Evolutionary conservation across 2,888 invertebrate genomes (phyloP), one percentile per base, ranked within the genome.

Genomic region (Harpalus rufipes): DNA sequence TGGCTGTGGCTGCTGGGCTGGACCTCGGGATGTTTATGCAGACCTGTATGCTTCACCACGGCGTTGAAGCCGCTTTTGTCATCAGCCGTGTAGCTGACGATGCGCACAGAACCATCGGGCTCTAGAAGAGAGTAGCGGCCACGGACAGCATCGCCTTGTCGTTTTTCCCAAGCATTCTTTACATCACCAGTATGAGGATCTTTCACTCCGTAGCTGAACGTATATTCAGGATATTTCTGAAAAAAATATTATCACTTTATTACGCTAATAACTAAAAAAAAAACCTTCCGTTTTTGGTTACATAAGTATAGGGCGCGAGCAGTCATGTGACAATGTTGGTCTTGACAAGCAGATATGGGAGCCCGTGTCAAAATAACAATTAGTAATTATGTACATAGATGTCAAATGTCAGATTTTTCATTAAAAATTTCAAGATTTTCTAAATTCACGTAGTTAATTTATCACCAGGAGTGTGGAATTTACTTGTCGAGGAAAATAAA

Each of bases 41-140:
- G 89, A n/a, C 91, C 92, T 85, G 92, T 92, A 87, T 92, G 93
- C 87, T 93, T 93, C 2, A 94, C 93, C 10, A 92, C 91, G 21
- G 93, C 93, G 87, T 92, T 92, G 86, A 94, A 94, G 39, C 93
- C 94, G 76, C 90, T 91, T 79, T 92, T 91, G 8, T 93, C 92
- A 82, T 93, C 93, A 18, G 94, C 93, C 32, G 93, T 93, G 89
- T 94, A 94, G 87, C 94, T 92, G 32, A 94, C 94, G 58, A 92
- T 92, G 87, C 94, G 91, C 85, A 93, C 91, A 72, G 93, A 92
- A 74, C 95, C 95, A 88, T 95, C 95, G 56, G 95, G 93, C 89
- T 95, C 95, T 76, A 95, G 89, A 18, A 95, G 91, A 87, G 94
- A 95, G 89, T 95, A 95, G 89, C 93, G 93, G 88, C 94, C 94